Conservation (phyloP, 2,797 vertebrate genomes). For the Triplophysa yarkandensis region DNA sequence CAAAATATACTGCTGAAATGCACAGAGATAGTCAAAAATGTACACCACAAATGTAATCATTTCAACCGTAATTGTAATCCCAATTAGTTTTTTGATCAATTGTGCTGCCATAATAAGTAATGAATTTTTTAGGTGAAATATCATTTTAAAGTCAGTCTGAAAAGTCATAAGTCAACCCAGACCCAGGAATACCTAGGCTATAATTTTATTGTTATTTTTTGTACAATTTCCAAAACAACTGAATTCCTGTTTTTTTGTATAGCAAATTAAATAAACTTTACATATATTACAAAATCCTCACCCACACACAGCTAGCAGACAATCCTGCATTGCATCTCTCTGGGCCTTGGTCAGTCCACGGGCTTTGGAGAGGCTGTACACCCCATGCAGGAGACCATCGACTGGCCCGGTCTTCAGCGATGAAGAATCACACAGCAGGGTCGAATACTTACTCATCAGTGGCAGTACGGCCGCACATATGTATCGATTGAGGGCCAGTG, state of each 20-base stretch:
- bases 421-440: constrained; percentile 82
- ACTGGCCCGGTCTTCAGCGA: constrained; percentile 81
- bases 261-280: no score
- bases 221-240: background rate
- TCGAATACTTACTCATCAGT: constrained; percentile 86
- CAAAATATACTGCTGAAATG: no score
- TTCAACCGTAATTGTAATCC: no score
- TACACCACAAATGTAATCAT: no score
- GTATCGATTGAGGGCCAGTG: constrained; percentile 93
- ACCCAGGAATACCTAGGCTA: no score
- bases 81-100: no score
- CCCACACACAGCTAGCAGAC: constrained; percentile 89
- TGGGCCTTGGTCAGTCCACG: constrained; percentile 93
- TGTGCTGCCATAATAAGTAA: no score
- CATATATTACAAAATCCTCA: constrained; percentile 62
- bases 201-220: background rate
- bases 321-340: constrained; percentile 88
- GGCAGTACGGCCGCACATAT: constrained; percentile 89
- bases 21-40: no score
- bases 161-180: background rate
- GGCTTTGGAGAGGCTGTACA: constrained; percentile 88
- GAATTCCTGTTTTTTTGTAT: no score
- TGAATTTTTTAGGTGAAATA: no score
- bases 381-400: constrained; percentile 85
- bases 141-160: no score